phyloP scores from a whole-genome alignment of 2,888 invertebrate species.

The Spisula subtruncata region DNA sequence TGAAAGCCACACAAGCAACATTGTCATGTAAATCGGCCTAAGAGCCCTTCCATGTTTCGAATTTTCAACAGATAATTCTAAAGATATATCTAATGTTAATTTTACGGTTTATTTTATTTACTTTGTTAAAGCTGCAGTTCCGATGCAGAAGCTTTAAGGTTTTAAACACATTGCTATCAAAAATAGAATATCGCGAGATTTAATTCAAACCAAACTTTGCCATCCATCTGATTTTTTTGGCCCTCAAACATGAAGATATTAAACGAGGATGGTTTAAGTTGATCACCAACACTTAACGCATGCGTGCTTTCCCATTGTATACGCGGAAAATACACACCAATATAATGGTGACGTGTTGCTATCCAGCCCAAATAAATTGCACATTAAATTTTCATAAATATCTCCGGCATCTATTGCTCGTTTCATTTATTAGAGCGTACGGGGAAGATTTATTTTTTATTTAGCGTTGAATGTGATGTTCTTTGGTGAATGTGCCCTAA shows the following conservation, averaged over 20 bases:
- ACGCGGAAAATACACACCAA: conserved; percentile 52
- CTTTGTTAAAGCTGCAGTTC: conserved; percentile 1
- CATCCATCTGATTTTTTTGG: background rate
- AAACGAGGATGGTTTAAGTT: background rate
- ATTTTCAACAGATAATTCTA: background rate
- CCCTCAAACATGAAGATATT: background rate
- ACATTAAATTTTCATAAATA: conserved; percentile 66
- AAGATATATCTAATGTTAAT: conserved; percentile 30
- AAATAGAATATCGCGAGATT: conserved; percentile 28
- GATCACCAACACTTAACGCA: conserved; percentile 57
- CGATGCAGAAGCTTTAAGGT: background rate
- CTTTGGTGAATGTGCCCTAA: background rate
- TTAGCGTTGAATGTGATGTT: conserved; percentile 16
- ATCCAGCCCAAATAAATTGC: conserved; percentile 62
- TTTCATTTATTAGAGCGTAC: conserved; percentile 48
- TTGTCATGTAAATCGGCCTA: conserved; percentile 37
- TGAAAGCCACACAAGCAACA: background rate
- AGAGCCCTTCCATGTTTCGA: conserved; percentile 9
- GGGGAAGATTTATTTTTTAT: conserved; percentile 37
- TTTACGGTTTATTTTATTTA: conserved; percentile 34
- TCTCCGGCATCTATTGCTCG: conserved; percentile 48
- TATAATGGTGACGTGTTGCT: conserved; percentile 61
- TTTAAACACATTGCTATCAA: conserved; percentile 19
- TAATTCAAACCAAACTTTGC: background rate
- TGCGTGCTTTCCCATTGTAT: conserved; percentile 56